Evolutionary conservation across 2,888 invertebrate genomes (phyloP).

Genomic region (Uropetala carovei): DNA sequence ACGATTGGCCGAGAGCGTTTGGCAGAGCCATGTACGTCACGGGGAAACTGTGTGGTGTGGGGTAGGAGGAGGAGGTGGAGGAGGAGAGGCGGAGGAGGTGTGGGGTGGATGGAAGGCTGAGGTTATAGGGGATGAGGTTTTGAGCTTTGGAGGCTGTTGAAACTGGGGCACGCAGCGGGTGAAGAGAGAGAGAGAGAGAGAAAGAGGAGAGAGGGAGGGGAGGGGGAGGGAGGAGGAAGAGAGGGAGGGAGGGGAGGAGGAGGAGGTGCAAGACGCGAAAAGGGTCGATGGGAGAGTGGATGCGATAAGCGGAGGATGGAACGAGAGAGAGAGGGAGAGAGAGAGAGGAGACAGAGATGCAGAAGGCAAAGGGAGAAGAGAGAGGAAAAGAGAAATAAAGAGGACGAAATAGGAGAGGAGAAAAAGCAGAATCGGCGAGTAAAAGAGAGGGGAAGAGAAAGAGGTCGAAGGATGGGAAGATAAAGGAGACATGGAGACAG

Average conservation of each 20-base stretch:
- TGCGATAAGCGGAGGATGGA: neutral
- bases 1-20: conserved; percentile 23
- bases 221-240: neutral
- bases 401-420: conserved; percentile 13
- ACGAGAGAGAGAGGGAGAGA: neutral
- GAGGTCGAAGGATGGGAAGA: too few relatives aligned
- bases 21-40: conserved; percentile 8
- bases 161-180: neutral
- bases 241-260: neutral
- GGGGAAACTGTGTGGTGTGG: neutral
- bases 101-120: neutral
- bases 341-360: too few relatives aligned
- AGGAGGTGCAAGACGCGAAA: neutral
- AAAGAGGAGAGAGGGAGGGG: neutral
- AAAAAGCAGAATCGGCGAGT: neutral
- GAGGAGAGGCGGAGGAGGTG: neutral
- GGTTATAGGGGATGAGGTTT: neutral
- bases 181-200: neutral
- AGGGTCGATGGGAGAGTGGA: neutral
- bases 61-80: neutral
- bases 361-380: too few relatives aligned
- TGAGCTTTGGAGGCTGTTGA: too few relatives aligned
- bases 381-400: neutral
- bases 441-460: neutral
- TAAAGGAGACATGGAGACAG: too few relatives aligned